Percentiles rank a stretch among this genome's conserved stretches.
These are phyloP conservation scores for Epinotia bilunana DNA, from an alignment of 2,888 invertebrate genomes.

Conservation along the genomic window DNA sequence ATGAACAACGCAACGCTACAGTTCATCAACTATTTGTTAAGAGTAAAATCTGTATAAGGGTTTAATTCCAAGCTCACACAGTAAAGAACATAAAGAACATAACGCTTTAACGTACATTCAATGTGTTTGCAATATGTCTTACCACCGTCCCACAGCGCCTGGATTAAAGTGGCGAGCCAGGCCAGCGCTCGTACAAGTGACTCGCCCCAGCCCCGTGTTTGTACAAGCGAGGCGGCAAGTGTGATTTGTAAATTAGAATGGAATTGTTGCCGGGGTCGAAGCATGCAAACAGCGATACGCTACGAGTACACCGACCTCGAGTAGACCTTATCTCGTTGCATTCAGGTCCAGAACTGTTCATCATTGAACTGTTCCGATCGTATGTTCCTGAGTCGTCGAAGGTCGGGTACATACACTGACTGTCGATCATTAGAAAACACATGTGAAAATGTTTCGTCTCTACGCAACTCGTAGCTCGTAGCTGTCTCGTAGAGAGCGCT, in stretches of 20 bases:
- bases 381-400: no score
- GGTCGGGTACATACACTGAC: neutral
- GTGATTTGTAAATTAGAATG: neutral
- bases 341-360: neutral
- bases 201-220: constrained; percentile 17
- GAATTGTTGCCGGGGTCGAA: neutral
- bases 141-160: neutral
- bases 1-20: neutral
- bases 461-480: constrained; percentile 7
- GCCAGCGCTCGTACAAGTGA: constrained; percentile 5
- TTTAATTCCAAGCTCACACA: constrained; percentile 17
- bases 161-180: neutral
- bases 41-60: constrained; percentile 23
- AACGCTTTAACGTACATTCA: constrained; percentile 2
- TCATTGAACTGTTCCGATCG: no score
- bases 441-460: neutral
- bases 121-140: constrained; percentile 28
- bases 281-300: neutral
- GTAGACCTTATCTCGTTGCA: neutral
- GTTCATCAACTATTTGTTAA: constrained; percentile 12
- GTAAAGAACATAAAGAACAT: constrained; percentile 6
- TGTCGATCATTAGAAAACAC: neutral
- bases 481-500: constrained; percentile 16
- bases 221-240: constrained; percentile 21
- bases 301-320: neutral